Percentiles rank a stretch among this genome's conserved stretches.
phyloP scores from a whole-genome alignment of 2,113 vertebrate species.

The Chaetorhynchus papuensis region DNA sequence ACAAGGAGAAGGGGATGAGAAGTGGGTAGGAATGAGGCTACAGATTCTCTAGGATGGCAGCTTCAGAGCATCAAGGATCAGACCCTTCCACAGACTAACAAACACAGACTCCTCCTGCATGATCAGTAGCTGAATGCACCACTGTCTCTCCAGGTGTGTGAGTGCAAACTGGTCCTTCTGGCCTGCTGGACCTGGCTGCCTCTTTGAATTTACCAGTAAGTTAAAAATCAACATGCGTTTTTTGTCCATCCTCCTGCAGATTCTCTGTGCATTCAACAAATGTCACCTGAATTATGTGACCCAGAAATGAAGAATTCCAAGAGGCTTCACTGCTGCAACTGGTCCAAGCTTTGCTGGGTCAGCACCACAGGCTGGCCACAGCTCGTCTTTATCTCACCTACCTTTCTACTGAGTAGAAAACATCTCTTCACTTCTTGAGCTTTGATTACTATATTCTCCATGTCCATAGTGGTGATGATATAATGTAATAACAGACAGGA shows the following conservation, averaged over 20 bases:
- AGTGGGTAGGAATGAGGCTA: accelerated
- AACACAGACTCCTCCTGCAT: neutral
- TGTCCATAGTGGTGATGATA: neutral
- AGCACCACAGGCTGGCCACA: neutral
- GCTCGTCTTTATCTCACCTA: neutral
- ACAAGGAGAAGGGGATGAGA: accelerated
- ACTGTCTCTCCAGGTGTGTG: accelerated
- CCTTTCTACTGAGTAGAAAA: neutral
- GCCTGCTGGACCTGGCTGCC: neutral
- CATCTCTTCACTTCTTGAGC: neutral
- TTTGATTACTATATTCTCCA: neutral
- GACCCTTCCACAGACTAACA: neutral
- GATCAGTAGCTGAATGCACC: neutral
- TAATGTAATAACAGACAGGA: neutral
- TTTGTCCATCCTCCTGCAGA: neutral
- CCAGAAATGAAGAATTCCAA: neutral
- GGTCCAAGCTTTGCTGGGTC: neutral
- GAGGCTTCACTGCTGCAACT: neutral
- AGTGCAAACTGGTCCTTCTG: neutral
- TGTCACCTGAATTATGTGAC: accelerated
- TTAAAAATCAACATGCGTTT: neutral
- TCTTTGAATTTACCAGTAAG: neutral
- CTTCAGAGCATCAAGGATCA: neutral
- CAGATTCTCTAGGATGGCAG: neutral
- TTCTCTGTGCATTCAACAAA: neutral